phyloP scores from a whole-genome alignment of 2,888 invertebrate genomes.

The Tinea trinotella region DNA sequence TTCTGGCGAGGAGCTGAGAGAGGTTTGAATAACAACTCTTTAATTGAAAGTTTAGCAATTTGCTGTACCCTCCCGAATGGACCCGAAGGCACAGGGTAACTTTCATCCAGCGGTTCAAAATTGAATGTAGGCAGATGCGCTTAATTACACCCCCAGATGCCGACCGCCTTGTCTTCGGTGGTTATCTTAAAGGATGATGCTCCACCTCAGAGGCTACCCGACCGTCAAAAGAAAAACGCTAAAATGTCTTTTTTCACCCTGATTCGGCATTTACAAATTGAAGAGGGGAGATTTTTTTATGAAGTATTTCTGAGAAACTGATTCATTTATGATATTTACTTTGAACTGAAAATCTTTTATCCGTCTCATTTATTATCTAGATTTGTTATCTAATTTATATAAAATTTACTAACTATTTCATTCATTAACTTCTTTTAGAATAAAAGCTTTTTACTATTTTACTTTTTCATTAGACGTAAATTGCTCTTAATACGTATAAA shows the following conservation, averaged over 20 bases:
- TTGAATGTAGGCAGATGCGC: slow-evolving; percentile 71
- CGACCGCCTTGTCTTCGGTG: slow-evolving; percentile 39
- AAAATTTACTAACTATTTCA: too few relatives aligned
- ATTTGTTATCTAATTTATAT: neutral
- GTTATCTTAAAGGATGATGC: slow-evolving; percentile 15
- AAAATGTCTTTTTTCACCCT: slow-evolving; percentile 43
- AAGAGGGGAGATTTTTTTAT: slow-evolving; percentile 1
- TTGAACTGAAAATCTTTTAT: neutral
- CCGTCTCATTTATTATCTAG: neutral
- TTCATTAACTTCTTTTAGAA: too few relatives aligned
- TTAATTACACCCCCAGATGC: slow-evolving; percentile 69
- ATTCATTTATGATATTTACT: slow-evolving; percentile 1
- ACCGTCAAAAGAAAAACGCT: slow-evolving; percentile 7
- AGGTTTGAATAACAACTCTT: slow-evolving; percentile 72
- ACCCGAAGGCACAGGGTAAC: slow-evolving; percentile 61
- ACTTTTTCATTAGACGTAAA: too few relatives aligned
- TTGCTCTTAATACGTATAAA: too few relatives aligned
- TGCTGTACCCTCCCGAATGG: slow-evolving; percentile 68
- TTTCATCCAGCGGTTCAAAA: slow-evolving; percentile 67
- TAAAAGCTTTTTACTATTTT: too few relatives aligned
- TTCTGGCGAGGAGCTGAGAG: slow-evolving; percentile 50
- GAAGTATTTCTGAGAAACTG: neutral
- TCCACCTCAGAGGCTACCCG: slow-evolving; percentile 26
- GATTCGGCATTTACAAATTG: slow-evolving; percentile 28
- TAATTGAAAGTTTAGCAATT: slow-evolving; percentile 73